Percentiles rank a stretch among this genome's conserved stretches.
These are phyloP conservation scores for Diadema setosum DNA, from an alignment of 35 echinoderm and acorn worm species.

Conservation along the genomic window DNA sequence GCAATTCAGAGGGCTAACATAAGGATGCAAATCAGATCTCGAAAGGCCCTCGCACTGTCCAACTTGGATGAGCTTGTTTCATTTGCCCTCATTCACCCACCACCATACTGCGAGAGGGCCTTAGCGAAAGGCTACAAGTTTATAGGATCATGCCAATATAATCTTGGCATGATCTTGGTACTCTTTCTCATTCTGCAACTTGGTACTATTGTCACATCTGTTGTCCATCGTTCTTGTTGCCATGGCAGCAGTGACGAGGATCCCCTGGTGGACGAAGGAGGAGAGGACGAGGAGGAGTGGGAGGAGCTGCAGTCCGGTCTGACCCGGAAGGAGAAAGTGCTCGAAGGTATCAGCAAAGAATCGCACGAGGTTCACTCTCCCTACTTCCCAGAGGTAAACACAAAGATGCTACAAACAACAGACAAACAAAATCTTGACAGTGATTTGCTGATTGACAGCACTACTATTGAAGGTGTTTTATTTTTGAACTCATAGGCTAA, in stretches of 20 bases:
- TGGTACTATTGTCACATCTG: background rate
- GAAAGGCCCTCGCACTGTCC: too few relatives aligned
- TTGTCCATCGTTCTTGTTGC: background rate
- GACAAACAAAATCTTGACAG: too few relatives aligned
- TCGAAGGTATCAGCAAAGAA: conserved; percentile 79
- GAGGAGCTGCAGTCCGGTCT: conserved; percentile 73
- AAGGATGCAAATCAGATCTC: too few relatives aligned
- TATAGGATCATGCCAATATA: background rate
- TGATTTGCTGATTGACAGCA: too few relatives aligned
- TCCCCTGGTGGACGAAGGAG: background rate
- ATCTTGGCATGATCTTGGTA: background rate
- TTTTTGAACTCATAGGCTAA: too few relatives aligned
- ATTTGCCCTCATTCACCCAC: too few relatives aligned
- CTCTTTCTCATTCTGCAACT: background rate
- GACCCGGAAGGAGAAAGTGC: conserved; percentile 91
- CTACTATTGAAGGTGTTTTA: too few relatives aligned
- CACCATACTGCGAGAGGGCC: too few relatives aligned
- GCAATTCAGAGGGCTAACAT: too few relatives aligned
- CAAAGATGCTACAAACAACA: too few relatives aligned
- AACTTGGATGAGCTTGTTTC: too few relatives aligned
- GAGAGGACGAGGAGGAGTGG: conserved; percentile 96
- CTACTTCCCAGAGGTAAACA: conserved; percentile 82
- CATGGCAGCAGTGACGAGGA: conserved; percentile 49
- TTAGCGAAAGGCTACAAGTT: background rate
- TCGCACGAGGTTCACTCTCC: conserved; percentile 92